These are phyloP conservation scores for Cantharis rufa DNA, from an alignment of 2,888 invertebrate species.

Conservation along the genomic window DNA sequence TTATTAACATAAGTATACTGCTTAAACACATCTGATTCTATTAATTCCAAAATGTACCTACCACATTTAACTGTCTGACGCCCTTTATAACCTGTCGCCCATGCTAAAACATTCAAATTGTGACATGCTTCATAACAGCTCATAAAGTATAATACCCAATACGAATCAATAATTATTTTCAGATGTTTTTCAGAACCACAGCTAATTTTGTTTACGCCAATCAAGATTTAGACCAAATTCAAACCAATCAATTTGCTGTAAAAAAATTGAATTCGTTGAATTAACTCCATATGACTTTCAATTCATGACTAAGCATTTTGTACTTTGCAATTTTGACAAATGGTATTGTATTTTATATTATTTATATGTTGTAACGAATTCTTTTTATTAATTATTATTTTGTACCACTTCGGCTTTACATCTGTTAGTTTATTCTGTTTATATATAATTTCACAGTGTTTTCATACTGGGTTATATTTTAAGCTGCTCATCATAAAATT, in stretches of 20 bases:
- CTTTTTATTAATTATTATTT: background rate
- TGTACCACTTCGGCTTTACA: background rate
- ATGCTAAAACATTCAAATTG: background rate
- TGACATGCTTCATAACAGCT: no score
- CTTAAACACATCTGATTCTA: background rate
- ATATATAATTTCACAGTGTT: no score
- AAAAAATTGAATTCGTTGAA: no score
- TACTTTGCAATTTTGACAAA: background rate
- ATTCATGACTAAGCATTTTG: background rate
- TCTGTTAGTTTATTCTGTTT: background rate
- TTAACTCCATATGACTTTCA: no score
- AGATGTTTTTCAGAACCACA: background rate
- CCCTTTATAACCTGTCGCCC: background rate
- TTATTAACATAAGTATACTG: background rate
- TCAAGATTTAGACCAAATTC: no score
- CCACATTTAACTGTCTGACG: background rate
- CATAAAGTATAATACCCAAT: background rate
- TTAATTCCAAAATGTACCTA: background rate
- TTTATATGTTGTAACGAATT: background rate
- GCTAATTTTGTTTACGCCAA: no score
- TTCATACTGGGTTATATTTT: no score
- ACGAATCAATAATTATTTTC: background rate
- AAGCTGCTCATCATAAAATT: no score
- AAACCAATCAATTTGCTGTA: no score
- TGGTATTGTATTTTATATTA: background rate